Conservation (phyloP, 2,888 invertebrate genomes). For the Andrena fulva region DNA sequence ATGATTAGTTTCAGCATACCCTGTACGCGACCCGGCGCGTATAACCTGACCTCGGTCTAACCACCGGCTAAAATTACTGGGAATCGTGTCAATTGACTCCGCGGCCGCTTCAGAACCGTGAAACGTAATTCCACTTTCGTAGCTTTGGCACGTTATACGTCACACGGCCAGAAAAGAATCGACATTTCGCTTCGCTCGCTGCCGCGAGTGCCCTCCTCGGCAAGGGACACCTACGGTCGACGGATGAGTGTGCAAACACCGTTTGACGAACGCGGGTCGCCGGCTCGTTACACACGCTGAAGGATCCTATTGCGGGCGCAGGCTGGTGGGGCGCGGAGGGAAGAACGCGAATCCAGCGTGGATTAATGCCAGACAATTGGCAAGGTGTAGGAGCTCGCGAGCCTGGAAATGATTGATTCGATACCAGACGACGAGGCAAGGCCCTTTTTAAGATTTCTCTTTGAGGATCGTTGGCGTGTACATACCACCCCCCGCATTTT, state of each 20-base stretch:
- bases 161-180: slow-evolving; percentile 11
- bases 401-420: slow-evolving; percentile 65
- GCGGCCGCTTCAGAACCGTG: slow-evolving; percentile 41
- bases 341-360: slow-evolving; percentile 14
- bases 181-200: background rate
- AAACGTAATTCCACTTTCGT: slow-evolving; percentile 43
- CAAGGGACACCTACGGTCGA: too few relatives aligned
- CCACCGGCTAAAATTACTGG: slow-evolving; percentile 71
- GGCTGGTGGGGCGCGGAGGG: background rate
- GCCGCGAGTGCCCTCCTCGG: too few relatives aligned
- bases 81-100: slow-evolving; percentile 73
- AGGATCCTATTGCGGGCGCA: too few relatives aligned
- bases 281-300: too few relatives aligned
- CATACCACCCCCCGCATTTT: slow-evolving; percentile 65
- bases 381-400: slow-evolving; percentile 39
- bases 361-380: slow-evolving; percentile 52
- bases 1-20: slow-evolving; percentile 72
- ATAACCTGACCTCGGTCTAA: slow-evolving; percentile 68
- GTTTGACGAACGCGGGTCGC: too few relatives aligned
- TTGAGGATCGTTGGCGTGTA: slow-evolving; percentile 71
- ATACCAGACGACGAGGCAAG: slow-evolving; percentile 22
- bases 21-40: slow-evolving; percentile 55
- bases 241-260: too few relatives aligned
- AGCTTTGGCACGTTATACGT: background rate
- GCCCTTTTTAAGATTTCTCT: slow-evolving; percentile 64